Evolutionary conservation across 2,113 vertebrate species (phyloP).

Genomic region (Sclerurus mexicanus): DNA sequence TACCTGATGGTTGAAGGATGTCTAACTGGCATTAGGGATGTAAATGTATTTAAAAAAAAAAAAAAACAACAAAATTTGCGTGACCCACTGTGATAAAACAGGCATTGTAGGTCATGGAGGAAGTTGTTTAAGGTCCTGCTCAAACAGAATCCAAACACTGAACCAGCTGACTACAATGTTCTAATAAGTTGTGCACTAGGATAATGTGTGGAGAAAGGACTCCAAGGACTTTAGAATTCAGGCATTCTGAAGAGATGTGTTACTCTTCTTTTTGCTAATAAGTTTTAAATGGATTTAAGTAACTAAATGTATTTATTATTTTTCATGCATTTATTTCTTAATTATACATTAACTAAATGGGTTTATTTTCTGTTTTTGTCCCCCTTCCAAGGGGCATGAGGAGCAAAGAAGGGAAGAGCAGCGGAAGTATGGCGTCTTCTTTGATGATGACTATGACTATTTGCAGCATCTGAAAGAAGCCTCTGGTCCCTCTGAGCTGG

Average conservation of each 20-base stretch:
- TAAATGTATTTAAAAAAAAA: not conserved
- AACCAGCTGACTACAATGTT: fast-evolving
- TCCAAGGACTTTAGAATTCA: not conserved
- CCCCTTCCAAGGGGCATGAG: constrained; percentile 58
- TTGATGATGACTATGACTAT: constrained; percentile 96
- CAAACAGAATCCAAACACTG: not conserved
- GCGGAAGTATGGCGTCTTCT: constrained; percentile 91
- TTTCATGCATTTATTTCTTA: not conserved
- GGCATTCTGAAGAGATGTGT: not conserved
- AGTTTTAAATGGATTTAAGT: not conserved
- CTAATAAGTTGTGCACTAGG: fast-evolving
- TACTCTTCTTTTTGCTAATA: not conserved
- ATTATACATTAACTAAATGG: not conserved
- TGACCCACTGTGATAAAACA: not conserved
- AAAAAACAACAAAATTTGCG: not conserved
- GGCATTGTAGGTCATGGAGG: not conserved
- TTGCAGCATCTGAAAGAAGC: constrained; percentile 93
- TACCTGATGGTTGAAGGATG: not conserved
- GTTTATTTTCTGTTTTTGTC: not conserved
- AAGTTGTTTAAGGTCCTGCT: not conserved
- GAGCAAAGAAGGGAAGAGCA: constrained; percentile 86
- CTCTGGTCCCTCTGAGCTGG: constrained; percentile 76
- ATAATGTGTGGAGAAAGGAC: not conserved
- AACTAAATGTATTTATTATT: not conserved
- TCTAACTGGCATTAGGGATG: not conserved